phyloP scores from a whole-genome alignment of 2,113 vertebrate species.

The Cinclus cinclus region DNA sequence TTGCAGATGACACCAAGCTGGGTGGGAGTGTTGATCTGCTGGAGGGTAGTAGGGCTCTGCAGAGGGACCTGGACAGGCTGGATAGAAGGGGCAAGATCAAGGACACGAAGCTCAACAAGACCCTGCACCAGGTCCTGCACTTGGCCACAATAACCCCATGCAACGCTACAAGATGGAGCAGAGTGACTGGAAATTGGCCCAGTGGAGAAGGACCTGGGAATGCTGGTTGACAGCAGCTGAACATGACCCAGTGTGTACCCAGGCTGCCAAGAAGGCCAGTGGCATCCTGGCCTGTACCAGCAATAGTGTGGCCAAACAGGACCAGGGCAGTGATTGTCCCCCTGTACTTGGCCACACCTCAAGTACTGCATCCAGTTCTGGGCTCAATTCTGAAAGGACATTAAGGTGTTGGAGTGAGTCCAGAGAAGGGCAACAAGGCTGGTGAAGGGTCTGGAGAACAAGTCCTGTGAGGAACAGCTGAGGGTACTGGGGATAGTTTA shows the following conservation, averaged over 20 bases:
- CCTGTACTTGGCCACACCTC: rapidly evolving
- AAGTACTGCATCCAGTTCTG: neutral
- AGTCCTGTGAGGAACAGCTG: neutral
- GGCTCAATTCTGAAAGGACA: neutral
- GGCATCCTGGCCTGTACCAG: neutral
- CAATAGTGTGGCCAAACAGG: neutral
- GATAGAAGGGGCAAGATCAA: neutral
- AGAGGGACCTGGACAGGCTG: neutral
- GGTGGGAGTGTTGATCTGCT: neutral
- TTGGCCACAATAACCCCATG: neutral
- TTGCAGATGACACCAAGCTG: neutral
- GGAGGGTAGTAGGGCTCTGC: neutral
- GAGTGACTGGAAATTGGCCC: neutral
- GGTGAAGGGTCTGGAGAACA: neutral
- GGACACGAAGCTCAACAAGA: no score
- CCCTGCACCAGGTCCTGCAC: neutral
- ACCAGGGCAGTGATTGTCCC: neutral
- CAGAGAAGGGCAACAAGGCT: neutral
- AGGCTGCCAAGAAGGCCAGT: neutral
- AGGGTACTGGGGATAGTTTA: neutral
- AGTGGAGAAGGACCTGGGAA: neutral
- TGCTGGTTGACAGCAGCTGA: neutral
- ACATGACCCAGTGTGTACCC: rapidly evolving
- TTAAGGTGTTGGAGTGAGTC: rapidly evolving
- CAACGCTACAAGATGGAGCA: neutral